phyloP scores from a whole-genome alignment of 92 coral and sea anemone species.

The Siderastrea siderea region DNA sequence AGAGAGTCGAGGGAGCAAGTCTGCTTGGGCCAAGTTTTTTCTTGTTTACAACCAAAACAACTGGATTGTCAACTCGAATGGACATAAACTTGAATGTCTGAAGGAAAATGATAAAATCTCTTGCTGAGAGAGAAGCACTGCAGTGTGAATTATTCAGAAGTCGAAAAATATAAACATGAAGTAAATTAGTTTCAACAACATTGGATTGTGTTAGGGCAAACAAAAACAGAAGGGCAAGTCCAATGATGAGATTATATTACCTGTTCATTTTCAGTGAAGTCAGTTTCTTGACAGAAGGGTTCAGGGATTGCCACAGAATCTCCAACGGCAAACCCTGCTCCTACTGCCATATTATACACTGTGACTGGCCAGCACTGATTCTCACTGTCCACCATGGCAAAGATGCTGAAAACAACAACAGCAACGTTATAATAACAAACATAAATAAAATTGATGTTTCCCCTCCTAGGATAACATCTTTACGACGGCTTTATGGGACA shows the following conservation, averaged over 20 bases:
- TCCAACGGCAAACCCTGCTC: constrained; percentile 92
- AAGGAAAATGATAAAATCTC: background rate
- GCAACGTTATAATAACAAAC: background rate
- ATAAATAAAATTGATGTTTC: background rate
- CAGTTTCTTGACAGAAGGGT: constrained; percentile 93
- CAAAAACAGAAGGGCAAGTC: no score
- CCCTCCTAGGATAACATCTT: no score
- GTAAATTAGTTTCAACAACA: no score
- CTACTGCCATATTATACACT: constrained; percentile 90
- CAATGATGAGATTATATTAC: constrained; percentile 20
- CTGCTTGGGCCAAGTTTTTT: constrained; percentile 89
- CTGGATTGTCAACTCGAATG: constrained; percentile 93
- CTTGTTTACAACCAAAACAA: constrained; percentile 97
- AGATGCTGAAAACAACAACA: constrained; percentile 72
- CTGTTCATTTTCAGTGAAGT: constrained; percentile 81
- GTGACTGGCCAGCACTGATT: constrained; percentile 91
- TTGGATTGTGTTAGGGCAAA: no score
- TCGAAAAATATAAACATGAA: no score
- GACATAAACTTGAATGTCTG: constrained; percentile 88
- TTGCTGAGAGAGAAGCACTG: background rate
- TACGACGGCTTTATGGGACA: no score
- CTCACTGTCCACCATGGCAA: constrained; percentile 86
- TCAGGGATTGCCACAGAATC: constrained; percentile 96
- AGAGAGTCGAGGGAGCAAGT: constrained; percentile 89
- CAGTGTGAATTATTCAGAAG: background rate